Evolutionary conservation across 2,797 vertebrate genomes (phyloP).

Genomic region (Sternarchorhynchus goeldii): DNA sequence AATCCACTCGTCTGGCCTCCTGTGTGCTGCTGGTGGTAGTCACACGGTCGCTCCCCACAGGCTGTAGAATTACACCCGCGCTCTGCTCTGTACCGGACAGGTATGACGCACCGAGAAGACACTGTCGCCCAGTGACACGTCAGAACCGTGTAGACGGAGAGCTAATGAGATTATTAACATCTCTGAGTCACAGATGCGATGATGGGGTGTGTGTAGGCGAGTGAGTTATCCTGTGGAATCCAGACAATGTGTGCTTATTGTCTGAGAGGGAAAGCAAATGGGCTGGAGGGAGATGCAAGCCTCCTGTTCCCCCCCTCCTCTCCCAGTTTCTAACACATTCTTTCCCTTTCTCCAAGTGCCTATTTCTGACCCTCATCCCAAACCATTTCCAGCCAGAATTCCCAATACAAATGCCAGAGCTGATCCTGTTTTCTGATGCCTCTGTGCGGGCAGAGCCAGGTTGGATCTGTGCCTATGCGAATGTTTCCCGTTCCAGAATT

Average conservation of each 20-base stretch:
- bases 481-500: constrained; percentile 32
- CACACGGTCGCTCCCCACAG: background rate
- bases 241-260: constrained; percentile 51
- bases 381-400: constrained; percentile 29
- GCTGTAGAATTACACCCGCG: background rate
- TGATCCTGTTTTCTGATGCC: constrained; percentile 52
- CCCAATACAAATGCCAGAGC: constrained; percentile 37
- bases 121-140: constrained; percentile 27
- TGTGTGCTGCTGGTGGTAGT: background rate
- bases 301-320: constrained; percentile 28
- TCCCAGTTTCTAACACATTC: constrained; percentile 7
- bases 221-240: constrained; percentile 37
- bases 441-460: constrained; percentile 36
- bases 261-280: constrained; percentile 37
- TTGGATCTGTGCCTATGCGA: constrained; percentile 7
- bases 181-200: constrained; percentile 52
- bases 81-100: background rate
- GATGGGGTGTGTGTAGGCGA: constrained; percentile 51
- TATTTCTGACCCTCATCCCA: constrained; percentile 22
- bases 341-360: constrained; percentile 20
- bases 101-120: constrained; percentile 14
- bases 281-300: constrained; percentile 44
- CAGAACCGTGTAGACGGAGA: constrained; percentile 34
- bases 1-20: background rate
- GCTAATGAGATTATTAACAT: constrained; percentile 52